These are phyloP conservation scores for Drusus annulatus DNA, from an alignment of 1,140 invertebrate species.

Conservation along the genomic window DNA sequence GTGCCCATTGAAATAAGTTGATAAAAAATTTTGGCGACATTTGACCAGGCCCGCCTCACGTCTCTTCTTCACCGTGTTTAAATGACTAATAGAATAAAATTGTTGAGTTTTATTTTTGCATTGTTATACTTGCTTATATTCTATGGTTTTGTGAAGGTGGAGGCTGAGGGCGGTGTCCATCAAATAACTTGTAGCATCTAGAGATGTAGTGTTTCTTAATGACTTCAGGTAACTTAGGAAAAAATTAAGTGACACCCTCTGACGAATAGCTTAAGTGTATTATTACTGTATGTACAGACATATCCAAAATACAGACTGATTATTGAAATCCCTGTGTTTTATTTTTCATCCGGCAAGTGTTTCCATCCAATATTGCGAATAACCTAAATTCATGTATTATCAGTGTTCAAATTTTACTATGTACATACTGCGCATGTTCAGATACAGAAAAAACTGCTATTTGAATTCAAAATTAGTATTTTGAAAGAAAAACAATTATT, in stretches of 20 bases:
- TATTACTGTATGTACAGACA: conserved; percentile 67
- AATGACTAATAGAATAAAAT: conserved; percentile 45
- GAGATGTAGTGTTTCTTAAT: conserved; percentile 53
- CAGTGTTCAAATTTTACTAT: too few relatives aligned
- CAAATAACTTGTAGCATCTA: conserved; percentile 53
- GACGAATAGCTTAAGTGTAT: conserved; percentile 58
- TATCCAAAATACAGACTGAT: conserved; percentile 75
- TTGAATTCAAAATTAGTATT: too few relatives aligned
- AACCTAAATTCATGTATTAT: too few relatives aligned
- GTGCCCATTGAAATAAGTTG: conserved; percentile 74
- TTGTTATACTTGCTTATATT: conserved; percentile 54
- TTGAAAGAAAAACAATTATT: too few relatives aligned
- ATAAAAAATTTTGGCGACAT: conserved; percentile 61
- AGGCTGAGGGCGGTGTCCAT: conserved; percentile 24
- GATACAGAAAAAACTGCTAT: too few relatives aligned
- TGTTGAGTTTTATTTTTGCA: conserved; percentile 56
- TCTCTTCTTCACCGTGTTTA: conserved; percentile 46
- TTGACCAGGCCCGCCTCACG: conserved; percentile 39
- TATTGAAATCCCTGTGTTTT: conserved; percentile 53
- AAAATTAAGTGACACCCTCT: conserved; percentile 53
- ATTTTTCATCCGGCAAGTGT: neutral
- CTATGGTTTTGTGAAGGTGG: conserved; percentile 53
- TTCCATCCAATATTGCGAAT: too few relatives aligned
- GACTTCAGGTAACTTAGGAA: conserved; percentile 52
- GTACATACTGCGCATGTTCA: too few relatives aligned